phyloP scores from a whole-genome alignment of 1,140 invertebrate species.

The Oryctes rhinoceros region DNA sequence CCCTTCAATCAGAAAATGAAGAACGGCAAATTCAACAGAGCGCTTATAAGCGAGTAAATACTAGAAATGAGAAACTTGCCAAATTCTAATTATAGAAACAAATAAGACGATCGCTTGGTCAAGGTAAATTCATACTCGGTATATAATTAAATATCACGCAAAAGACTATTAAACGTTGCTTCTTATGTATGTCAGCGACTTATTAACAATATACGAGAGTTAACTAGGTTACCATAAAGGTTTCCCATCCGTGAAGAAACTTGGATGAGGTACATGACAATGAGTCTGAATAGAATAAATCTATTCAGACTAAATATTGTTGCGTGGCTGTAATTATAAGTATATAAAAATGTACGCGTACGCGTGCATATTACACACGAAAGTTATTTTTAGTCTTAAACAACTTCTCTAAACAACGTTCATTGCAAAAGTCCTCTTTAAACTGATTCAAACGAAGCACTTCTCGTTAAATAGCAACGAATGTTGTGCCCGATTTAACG shows the following conservation, averaged over 20 bases:
- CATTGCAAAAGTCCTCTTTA: too few species aligned
- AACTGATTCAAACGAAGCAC: not conserved
- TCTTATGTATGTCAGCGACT: not conserved
- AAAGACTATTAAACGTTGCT: not conserved
- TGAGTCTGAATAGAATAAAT: not conserved
- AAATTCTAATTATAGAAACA: constrained; percentile 20
- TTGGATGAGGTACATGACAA: not conserved
- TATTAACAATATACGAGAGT: not conserved
- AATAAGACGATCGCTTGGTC: not conserved
- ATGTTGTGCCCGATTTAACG: not conserved
- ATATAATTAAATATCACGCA: not conserved
- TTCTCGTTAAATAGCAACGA: not conserved
- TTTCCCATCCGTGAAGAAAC: not conserved
- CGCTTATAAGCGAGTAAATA: not conserved
- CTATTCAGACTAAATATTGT: not conserved
- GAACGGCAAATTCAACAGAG: too few species aligned
- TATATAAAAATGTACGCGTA: not conserved
- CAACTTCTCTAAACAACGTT: not conserved
- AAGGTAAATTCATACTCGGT: not conserved
- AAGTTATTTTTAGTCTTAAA: not conserved
- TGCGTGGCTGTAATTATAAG: not conserved
- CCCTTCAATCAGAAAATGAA: too few species aligned
- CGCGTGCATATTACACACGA: too few species aligned
- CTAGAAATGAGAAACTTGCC: not conserved
- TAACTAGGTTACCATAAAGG: not conserved